Evolutionary conservation across 2,888 invertebrate species (phyloP).

Genomic region (Andrena haemorrhoa): DNA sequence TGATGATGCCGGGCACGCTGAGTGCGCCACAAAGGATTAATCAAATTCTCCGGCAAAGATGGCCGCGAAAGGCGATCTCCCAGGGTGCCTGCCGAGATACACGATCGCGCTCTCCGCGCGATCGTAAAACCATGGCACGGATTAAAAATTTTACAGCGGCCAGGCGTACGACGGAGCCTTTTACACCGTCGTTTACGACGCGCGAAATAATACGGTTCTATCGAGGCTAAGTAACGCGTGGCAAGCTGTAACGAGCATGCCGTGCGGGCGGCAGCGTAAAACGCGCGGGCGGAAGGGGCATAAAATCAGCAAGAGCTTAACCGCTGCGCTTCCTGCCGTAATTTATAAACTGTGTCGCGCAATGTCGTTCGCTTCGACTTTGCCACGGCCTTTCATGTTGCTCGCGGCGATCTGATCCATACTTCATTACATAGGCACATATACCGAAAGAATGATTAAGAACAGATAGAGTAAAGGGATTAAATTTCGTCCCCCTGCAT

Average conservation of each 20-base stretch:
- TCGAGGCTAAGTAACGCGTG: constrained; percentile 45
- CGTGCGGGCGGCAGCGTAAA: constrained; percentile 32
- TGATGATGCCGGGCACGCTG: neutral
- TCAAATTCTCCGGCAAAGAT: neutral
- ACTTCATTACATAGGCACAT: too few relatives aligned
- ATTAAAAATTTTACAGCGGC: constrained; percentile 6
- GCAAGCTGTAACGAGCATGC: constrained; percentile 38
- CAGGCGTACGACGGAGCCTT: neutral
- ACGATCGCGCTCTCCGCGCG: neutral
- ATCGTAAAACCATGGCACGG: neutral
- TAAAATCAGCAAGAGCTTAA: constrained; percentile 50
- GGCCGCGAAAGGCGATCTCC: neutral
- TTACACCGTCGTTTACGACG: neutral
- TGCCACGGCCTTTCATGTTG: neutral
- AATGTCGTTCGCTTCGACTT: neutral
- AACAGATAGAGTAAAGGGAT: neutral
- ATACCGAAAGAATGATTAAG: neutral
- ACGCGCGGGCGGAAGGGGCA: constrained; percentile 32
- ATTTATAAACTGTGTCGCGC: constrained; percentile 55
- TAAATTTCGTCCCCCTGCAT: too few relatives aligned
- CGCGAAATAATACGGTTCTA: constrained; percentile 33
- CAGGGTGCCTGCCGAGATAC: neutral
- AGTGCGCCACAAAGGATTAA: constrained; percentile 1
- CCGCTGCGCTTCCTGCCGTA: constrained; percentile 28
- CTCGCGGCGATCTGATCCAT: too few relatives aligned